Evolutionary conservation across 1,140 invertebrate species (phyloP).

Genomic region (Asbolus verrucosus): DNA sequence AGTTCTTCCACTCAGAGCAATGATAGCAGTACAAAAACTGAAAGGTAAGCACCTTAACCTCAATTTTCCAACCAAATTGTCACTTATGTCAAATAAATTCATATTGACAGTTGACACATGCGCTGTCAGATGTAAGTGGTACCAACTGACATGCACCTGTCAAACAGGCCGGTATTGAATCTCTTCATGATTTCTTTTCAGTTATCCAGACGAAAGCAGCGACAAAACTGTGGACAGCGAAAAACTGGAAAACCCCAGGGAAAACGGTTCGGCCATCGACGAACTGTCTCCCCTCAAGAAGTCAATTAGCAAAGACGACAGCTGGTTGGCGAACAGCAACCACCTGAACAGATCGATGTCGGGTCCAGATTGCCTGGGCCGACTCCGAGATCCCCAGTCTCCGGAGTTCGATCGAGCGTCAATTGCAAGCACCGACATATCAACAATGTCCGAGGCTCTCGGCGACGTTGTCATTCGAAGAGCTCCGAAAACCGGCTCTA

Average conservation of each 20-base stretch:
- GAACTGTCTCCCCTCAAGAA: constrained; percentile 52
- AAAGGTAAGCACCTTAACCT: constrained; percentile 40
- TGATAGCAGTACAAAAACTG: constrained; percentile 50
- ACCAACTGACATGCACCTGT: too few relatives aligned
- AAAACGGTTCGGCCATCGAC: constrained; percentile 49
- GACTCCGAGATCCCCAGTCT: constrained; percentile 58
- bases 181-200: too few relatives aligned
- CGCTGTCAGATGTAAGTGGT: too few relatives aligned
- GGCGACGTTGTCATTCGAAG: constrained; percentile 62
- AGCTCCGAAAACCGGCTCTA: constrained; percentile 71
- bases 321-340: constrained; percentile 55
- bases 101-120: too few relatives aligned
- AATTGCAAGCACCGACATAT: constrained; percentile 59
- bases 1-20: constrained; percentile 48
- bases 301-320: constrained; percentile 54
- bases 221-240: constrained; percentile 21
- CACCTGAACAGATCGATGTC: constrained; percentile 74
- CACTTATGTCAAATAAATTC: neutral
- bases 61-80: neutral
- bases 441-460: constrained; percentile 60
- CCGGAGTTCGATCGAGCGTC: constrained; percentile 61
- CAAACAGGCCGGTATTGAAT: too few relatives aligned
- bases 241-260: constrained; percentile 40
- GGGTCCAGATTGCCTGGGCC: constrained; percentile 75
- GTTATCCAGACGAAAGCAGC: constrained; percentile 4